Evolutionary conservation across 2,113 vertebrate genomes (phyloP), one percentile per base, ranked within the genome.

Genomic region (Oreochromis aureus): DNA sequence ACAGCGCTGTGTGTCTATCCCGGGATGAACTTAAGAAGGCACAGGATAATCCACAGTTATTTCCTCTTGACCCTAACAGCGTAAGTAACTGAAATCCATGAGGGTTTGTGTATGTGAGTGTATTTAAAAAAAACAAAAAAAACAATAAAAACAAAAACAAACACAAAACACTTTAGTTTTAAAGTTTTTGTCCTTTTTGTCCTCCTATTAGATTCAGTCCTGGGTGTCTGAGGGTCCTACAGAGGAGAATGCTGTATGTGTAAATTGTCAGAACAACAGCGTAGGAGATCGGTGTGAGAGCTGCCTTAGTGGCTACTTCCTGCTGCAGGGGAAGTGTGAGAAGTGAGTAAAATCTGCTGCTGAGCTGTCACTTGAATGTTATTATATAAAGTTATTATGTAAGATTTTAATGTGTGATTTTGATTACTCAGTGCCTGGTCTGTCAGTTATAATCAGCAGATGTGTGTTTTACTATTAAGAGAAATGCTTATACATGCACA

Each of bases 211-310:
- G 97, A 97, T 98, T 78, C 95, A 96, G 36, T 94, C 88, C 30
- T 98, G 97, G 97, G 96, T 97, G 82, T 86, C 94, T 1, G 97
- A 98, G 89, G 98, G 98, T 9, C 98, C 98, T 1, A 95, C 95
- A 2, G 98, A 98, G 85, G 97, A 98, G 1, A 96, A 94, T 4
- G 98, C 97, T 0, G 94, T 99, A 22, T 99, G 98, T 78, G 98
- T 98, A 73, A 97, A 94, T 88, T 99, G 98, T 89, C 97, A 98
- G 93, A 98, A 99, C 94, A 98, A 97, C 95, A 98, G 98, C 83
- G 96, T 97, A 2, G 98, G 98, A 7, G 97, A 98, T 92, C 97
- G 97, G 79, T 99, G 98, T 32, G 97, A 98, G 79, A 97, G 96
- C 95, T 99, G 98, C 84, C 96, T 98, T 6, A 96, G 97, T 0